Percentiles rank a stretch among this genome's conserved stretches.
These are phyloP conservation scores for Lasioglossum malachurum DNA, from an alignment of 2,888 invertebrate species.

Conservation along the genomic window DNA sequence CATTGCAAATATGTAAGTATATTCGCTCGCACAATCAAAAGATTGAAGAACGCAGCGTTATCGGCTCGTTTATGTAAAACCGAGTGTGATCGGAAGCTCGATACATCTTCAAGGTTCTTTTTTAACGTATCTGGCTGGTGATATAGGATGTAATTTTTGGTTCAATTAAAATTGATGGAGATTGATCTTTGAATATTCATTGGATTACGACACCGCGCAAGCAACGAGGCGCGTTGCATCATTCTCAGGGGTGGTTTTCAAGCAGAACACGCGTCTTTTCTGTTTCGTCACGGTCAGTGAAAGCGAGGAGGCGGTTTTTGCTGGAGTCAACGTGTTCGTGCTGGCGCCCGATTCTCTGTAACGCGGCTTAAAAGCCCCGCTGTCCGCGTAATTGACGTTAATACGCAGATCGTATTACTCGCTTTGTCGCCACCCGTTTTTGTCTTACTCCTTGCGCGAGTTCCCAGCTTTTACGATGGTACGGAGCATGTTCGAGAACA, in stretches of 20 bases:
- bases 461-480: neutral
- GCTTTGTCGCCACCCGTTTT: conserved; percentile 17
- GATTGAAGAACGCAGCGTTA: neutral
- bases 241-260: neutral
- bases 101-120: neutral
- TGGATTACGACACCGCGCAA: neutral
- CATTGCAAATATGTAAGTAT: neutral
- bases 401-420: conserved; percentile 32
- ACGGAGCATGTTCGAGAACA: neutral
- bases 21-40: neutral
- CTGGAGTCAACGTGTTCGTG: conserved; percentile 21
- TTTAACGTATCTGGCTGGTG: neutral
- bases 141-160: neutral
- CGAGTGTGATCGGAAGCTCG: neutral
- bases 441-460: conserved; percentile 1
- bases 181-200: neutral
- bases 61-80: neutral
- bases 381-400: conserved; percentile 36
- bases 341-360: neutral
- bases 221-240: neutral
- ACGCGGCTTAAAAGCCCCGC: conserved; percentile 1
- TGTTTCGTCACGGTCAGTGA: conserved; percentile 30
- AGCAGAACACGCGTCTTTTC: conserved; percentile 25
- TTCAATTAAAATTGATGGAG: neutral
- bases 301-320: conserved; percentile 34